A percentile compares a stretch with the other conserved stretches of the same genome.
These are phyloP conservation scores for Daphoenositta chrysoptera DNA, from an alignment of 2,113 vertebrate genomes.

Conservation along the genomic window DNA sequence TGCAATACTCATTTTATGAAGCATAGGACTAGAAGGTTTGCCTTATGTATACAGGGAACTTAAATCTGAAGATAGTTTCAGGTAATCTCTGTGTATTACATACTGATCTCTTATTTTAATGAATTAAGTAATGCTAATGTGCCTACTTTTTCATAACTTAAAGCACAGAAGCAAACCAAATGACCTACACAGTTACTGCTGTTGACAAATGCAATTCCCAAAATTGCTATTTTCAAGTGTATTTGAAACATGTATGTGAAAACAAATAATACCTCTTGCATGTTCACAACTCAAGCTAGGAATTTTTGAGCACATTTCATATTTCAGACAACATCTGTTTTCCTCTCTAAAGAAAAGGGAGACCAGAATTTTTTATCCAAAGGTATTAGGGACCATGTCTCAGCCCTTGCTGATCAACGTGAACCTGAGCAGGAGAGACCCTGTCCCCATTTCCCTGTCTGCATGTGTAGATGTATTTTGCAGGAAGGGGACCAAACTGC, in stretches of 20 bases:
- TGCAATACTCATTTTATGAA: neutral
- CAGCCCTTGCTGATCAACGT: neutral
- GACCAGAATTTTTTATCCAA: neutral
- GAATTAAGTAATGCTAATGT: conserved; percentile 40
- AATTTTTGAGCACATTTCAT: conserved; percentile 41
- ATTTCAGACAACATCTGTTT: conserved; percentile 59
- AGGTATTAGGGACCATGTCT: neutral
- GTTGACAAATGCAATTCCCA: conserved; percentile 54
- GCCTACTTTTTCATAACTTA: neutral
- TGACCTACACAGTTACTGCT: neutral
- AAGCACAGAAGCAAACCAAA: neutral
- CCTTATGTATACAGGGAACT: neutral
- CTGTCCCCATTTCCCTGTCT: neutral
- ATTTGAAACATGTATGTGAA: neutral
- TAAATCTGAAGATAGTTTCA: neutral
- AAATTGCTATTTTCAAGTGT: conserved; percentile 36
- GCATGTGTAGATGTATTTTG: neutral
- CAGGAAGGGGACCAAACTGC: neutral
- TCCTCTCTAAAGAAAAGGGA: conserved; percentile 10
- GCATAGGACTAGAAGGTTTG: neutral
- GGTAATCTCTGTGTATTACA: neutral
- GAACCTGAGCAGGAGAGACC: neutral
- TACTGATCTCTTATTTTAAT: conserved; percentile 18
- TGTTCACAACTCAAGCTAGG: conserved; percentile 45
- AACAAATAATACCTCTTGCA: conserved; percentile 52